Evolutionary conservation across 2,113 vertebrate genomes (phyloP).

Genomic region (Lepisosteus osseus): DNA sequence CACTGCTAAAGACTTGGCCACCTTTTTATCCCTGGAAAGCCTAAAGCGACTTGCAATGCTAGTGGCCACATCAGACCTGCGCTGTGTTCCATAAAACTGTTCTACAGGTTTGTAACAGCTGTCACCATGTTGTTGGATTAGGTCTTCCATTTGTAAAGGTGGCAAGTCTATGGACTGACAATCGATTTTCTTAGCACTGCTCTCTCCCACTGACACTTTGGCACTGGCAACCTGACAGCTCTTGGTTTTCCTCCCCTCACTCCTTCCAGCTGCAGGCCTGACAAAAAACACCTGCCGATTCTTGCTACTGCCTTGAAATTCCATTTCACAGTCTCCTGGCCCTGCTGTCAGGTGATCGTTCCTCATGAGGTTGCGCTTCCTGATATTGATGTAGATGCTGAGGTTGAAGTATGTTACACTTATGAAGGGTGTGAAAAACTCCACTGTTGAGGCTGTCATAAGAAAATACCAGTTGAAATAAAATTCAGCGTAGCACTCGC

Average conservation of each 20-base stretch:
- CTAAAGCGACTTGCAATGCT: slow-evolving; percentile 48
- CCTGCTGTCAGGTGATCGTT: slow-evolving; percentile 32
- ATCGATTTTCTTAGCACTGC: slow-evolving; percentile 28
- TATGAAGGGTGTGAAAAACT: slow-evolving; percentile 73
- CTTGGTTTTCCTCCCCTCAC: slow-evolving; percentile 22
- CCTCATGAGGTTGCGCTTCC: slow-evolving; percentile 51
- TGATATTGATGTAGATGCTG: slow-evolving; percentile 71
- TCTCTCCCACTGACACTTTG: slow-evolving; percentile 17
- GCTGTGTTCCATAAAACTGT: slow-evolving; percentile 17
- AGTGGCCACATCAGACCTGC: slow-evolving; percentile 37
- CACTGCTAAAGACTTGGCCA: slow-evolving; percentile 67
- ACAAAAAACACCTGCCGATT: slow-evolving; percentile 53
- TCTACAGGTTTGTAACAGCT: slow-evolving; percentile 36
- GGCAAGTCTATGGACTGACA: slow-evolving; percentile 48
- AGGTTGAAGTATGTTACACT: slow-evolving; percentile 67
- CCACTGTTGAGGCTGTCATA: slow-evolving; percentile 64
- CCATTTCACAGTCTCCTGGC: slow-evolving; percentile 44
- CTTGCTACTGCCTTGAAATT: slow-evolving; percentile 33
- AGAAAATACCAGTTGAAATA: slow-evolving; percentile 75
- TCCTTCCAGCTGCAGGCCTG: slow-evolving; percentile 35
- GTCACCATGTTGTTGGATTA: slow-evolving; percentile 17
- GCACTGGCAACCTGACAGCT: slow-evolving; percentile 25
- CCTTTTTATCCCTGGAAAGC: slow-evolving; percentile 62
- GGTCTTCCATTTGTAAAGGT: slow-evolving; percentile 50
- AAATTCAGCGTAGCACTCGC: slow-evolving; percentile 68